These are phyloP conservation scores for Erannis defoliaria DNA, from an alignment of 2,888 invertebrate species.

Conservation along the genomic window DNA sequence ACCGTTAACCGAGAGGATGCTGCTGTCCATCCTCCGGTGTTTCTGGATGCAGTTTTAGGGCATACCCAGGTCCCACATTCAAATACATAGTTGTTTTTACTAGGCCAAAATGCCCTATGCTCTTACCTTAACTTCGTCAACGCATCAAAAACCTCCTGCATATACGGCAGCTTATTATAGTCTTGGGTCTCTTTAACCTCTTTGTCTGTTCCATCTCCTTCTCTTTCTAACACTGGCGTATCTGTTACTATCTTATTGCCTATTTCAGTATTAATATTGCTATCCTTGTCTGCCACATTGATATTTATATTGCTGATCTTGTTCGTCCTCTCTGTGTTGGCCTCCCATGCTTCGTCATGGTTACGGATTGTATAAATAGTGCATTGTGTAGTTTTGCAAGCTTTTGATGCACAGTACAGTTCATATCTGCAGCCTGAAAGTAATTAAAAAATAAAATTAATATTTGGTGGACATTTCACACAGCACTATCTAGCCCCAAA, in stretches of 20 bases:
- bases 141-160: conserved; percentile 92
- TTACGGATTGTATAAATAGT: conserved; percentile 94
- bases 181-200: conserved; percentile 19
- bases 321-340: conserved; percentile 87
- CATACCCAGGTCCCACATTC: no score
- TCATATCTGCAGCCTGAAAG: conserved; percentile 96
- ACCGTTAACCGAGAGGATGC: no score
- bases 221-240: not conserved
- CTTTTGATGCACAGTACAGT: conserved; percentile 96
- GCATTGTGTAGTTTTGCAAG: conserved; percentile 95
- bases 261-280: not conserved
- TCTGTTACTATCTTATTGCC: conserved; percentile 13
- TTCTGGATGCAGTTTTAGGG: no score
- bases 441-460: no score
- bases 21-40: no score
- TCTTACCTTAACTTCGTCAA: conserved; percentile 86
- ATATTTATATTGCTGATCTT: not conserved
- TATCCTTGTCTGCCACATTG: not conserved
- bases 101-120: no score
- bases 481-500: no score
- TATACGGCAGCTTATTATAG: conserved; percentile 81
- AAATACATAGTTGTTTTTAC: no score
- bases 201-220: not conserved
- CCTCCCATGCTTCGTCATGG: conserved; percentile 91
- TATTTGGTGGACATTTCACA: no score